Evolutionary conservation across 2,888 invertebrate species (phyloP), one percentile per base, ranked within the genome.

Genomic region (Capitulum mitella): DNA sequence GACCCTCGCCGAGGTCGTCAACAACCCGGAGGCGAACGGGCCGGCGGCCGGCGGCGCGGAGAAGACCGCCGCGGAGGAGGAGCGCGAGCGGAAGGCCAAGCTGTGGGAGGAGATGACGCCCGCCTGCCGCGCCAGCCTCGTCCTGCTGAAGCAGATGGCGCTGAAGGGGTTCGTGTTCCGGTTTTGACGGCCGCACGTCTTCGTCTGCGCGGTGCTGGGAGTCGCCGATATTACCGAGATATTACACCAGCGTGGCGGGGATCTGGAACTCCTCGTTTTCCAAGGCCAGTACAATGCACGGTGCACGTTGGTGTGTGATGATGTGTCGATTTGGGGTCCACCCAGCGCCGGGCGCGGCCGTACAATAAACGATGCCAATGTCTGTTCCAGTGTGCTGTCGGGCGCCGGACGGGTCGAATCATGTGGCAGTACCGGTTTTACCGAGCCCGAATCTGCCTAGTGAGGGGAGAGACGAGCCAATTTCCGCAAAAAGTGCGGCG

Each of bases 41-140:
- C 16, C 37, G 22, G 26, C 19, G 6, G 70, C 12, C 22, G 37
- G 19, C 16, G 34, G 1, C 0, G 37, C 70, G 19, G 70, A 70
- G 37, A 70, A 70, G 37, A 70, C 37, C 34, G 14, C 37, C 6
- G 70, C 37, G 37, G 70, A 70, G 37, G 0, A 26, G 37, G 70
- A 70, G 26, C 10, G 70, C 34, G 37, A 70, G 70, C 37, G 19
- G 37, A 70, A 70, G 70, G 70, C 37, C 16, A 8, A 70, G 70
- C 16, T 75, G 43, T 75, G 75, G 75, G 16, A 46, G 14, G 19
- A 75, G 32, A 75, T 75, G 75, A 75, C 75, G 43, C 75, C 75
- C 29, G 43, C 43, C 16, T 75, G 75, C 19, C 40, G n/a, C 1
- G 75, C 46, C 5, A 26, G 26, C 14, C 26, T 75, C 3, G 29